phyloP scores from a whole-genome alignment of 2,797 vertebrate species.

The Coilia nasus region DNA sequence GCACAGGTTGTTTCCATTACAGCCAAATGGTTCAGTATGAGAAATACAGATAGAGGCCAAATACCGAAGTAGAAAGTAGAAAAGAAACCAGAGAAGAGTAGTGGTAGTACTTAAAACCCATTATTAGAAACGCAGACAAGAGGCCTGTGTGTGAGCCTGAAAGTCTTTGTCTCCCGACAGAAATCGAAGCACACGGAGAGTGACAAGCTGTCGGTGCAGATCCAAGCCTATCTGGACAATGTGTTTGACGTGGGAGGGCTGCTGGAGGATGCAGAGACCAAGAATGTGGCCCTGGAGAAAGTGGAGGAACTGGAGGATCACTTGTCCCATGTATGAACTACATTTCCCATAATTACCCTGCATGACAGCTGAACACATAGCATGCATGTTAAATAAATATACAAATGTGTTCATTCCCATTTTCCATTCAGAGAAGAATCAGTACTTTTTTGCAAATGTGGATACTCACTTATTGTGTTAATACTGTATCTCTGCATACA shows the following conservation, averaged over 20 bases:
- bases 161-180: constrained; percentile 62
- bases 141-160: background rate
- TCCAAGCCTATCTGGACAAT: constrained; percentile 97
- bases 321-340: constrained; percentile 88
- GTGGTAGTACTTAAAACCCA: background rate
- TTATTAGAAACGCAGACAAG: background rate
- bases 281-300: constrained; percentile 96
- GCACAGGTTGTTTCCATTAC: constrained; percentile 8
- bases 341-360: background rate
- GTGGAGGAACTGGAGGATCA: constrained; percentile 98
- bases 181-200: constrained; percentile 96
- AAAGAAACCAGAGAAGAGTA: background rate
- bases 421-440: background rate
- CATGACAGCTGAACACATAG: background rate
- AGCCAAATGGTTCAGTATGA: background rate
- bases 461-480: background rate
- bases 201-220: constrained; percentile 97
- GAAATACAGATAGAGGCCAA: background rate
- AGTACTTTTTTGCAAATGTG: background rate
- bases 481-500: background rate
- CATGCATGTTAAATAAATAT: background rate
- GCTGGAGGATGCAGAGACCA: constrained; percentile 95
- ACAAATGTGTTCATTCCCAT: background rate
- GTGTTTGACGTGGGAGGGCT: constrained; percentile 96
- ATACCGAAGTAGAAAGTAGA: background rate